These are phyloP conservation scores for Eulithis prunata DNA, from an alignment of 2,888 invertebrate species.

Conservation along the genomic window DNA sequence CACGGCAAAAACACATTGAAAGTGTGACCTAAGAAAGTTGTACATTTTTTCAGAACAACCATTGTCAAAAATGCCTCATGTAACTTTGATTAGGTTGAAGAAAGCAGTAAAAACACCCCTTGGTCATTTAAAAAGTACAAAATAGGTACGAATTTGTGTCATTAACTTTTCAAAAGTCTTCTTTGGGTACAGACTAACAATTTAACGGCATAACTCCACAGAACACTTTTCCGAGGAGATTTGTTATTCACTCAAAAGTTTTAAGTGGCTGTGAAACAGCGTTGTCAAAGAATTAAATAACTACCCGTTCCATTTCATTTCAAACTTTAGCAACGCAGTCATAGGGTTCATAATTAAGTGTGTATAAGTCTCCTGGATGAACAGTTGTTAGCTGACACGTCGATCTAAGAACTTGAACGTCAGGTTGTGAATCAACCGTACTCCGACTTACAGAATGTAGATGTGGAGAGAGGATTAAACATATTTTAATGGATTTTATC, in stretches of 20 bases:
- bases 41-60: neutral
- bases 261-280: slow-evolving; percentile 83
- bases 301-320: slow-evolving; percentile 32
- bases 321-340: slow-evolving; percentile 47
- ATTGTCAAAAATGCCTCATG: no score
- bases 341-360: slow-evolving; percentile 60
- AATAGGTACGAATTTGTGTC: slow-evolving; percentile 61
- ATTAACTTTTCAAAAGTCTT: slow-evolving; percentile 73
- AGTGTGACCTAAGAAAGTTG: no score
- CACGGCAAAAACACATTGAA: no score
- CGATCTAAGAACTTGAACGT: slow-evolving; percentile 64
- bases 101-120: slow-evolving; percentile 19
- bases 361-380: slow-evolving; percentile 47
- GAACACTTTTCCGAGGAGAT: slow-evolving; percentile 79
- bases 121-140: slow-evolving; percentile 40
- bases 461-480: slow-evolving; percentile 47
- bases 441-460: slow-evolving; percentile 59
- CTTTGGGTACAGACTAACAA: slow-evolving; percentile 74
- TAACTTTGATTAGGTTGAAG: slow-evolving; percentile 10
- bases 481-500: slow-evolving; percentile 52
- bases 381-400: slow-evolving; percentile 67
- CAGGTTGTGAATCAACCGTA: slow-evolving; percentile 65
- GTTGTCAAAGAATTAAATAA: slow-evolving; percentile 78
- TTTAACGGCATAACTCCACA: slow-evolving; percentile 77
- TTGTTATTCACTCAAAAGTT: slow-evolving; percentile 83